Base-by-base conservation (phyloP, 2,113 vertebrate species). In the Rissa tridactyla region DNA sequence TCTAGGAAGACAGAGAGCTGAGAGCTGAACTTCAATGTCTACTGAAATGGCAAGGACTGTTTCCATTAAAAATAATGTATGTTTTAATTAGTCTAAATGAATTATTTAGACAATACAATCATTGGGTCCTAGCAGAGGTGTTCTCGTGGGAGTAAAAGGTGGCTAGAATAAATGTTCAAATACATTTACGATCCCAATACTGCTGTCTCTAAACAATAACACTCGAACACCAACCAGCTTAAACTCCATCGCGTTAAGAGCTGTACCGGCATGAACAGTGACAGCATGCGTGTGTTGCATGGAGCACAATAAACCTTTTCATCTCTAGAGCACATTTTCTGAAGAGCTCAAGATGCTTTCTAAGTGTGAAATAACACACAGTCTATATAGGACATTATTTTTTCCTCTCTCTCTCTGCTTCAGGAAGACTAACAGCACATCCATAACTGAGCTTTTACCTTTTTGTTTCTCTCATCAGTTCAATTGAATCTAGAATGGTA, bases 181-280 rank as follows among this genome's bases (percentile, higher is more conserved):
- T 73, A n/a, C 12, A 72, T 90, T 38, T 38, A 36, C 3, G 0
- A 70, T 40, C 49, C 18, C 54, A 40, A 8, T 30, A 46, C 18
- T 13, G 55, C 58, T 34, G 47, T 60, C 80, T 51, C 78, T 44
- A 40, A 77, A 62, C n/a, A 65, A 3, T 6, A 73, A 5, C 32
- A 11, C 38, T 66, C 1, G 1, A 42, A n/a, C 1, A 0, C n/a
- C 47, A 30, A 32, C 0, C 64, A 81, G 29, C 51, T 40, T 60
- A n/a, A 94, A 51, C 38, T 15, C 4, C 52, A 44, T 8, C 70
- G 19, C 0, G 0, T 17, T 58, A 42, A 55, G 55, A 62, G 47
- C 64, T 36, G 38, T 42, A 66, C 23, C 1, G 0, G 36, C 68
- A 44, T 6, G 10, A 61, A n/a, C 15, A 54, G 34, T 38, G 68